phyloP scores from a whole-genome alignment of 1,140 invertebrate genomes.

The Littorina saxatilis region DNA sequence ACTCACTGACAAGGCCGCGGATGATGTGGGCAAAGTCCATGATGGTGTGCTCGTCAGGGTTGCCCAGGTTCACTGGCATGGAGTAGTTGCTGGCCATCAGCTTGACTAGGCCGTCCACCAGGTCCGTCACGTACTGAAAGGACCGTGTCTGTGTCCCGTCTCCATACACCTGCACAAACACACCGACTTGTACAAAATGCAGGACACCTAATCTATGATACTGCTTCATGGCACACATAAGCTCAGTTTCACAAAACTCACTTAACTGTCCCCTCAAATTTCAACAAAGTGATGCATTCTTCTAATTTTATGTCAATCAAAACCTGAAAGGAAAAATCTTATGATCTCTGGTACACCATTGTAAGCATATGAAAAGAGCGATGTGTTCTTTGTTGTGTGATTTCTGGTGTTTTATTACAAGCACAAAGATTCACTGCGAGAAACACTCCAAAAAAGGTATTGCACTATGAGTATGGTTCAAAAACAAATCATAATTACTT shows the following conservation, averaged over 20 bases:
- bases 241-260: background rate
- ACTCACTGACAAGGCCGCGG: constrained; percentile 81
- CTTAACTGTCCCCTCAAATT: background rate
- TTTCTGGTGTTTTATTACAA: too few species aligned
- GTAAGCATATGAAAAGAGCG: too few species aligned
- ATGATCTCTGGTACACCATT: too few species aligned
- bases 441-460: too few species aligned
- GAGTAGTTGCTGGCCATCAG: constrained; percentile 97
- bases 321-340: too few species aligned
- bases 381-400: too few species aligned
- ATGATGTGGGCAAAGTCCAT: constrained; percentile 97
- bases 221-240: background rate
- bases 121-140: constrained; percentile 98
- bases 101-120: constrained; percentile 94
- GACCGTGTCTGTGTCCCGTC: constrained; percentile 97
- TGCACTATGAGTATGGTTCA: too few species aligned
- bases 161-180: constrained; percentile 87
- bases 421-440: too few species aligned
- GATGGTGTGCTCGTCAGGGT: constrained; percentile 98
- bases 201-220: too few species aligned
- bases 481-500: too few species aligned
- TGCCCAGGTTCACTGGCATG: constrained; percentile 96
- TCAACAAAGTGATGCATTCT: background rate
- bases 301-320: background rate
- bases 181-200: too few species aligned